A percentile compares a stretch with the other conserved stretches of the same genome.
Evolutionary conservation across 2,888 invertebrate species (phyloP).

Genomic region (Meandrusa payeni): DNA sequence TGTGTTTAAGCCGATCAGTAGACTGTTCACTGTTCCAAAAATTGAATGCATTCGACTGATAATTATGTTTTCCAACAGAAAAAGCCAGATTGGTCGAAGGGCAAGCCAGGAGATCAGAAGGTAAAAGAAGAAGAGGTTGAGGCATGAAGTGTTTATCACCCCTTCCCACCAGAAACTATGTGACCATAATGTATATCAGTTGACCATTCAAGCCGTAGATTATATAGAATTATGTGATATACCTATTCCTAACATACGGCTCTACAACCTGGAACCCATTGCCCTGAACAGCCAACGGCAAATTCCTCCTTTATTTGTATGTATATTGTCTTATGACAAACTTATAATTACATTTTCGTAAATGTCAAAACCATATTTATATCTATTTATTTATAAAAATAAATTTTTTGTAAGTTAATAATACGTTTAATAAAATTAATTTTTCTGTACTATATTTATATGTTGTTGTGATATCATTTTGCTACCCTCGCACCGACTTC

Average conservation of each 20-base stretch:
- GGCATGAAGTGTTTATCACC: constrained; percentile 84
- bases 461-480: constrained; percentile 52
- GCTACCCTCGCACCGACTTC: constrained; percentile 28
- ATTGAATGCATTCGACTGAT: not conserved
- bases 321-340: constrained; percentile 54
- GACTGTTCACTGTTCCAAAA: not conserved
- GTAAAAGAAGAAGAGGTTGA: constrained; percentile 91
- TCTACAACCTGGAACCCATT: constrained; percentile 28
- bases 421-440: constrained; percentile 69
- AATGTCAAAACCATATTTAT: constrained; percentile 58
- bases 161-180: constrained; percentile 50
- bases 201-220: constrained; percentile 52
- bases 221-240: constrained; percentile 54
- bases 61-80: constrained; percentile 83
- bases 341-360: constrained; percentile 48
- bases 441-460: constrained; percentile 69
- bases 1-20: constrained; percentile 1
- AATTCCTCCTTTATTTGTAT: constrained; percentile 49
- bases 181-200: constrained; percentile 65
- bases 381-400: constrained; percentile 71
- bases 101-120: constrained; percentile 93
- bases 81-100: constrained; percentile 97
- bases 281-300: constrained; percentile 30
- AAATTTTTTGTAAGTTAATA: constrained; percentile 71
- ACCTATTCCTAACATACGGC: constrained; percentile 37